A percentile compares a stretch with the other conserved stretches of the same genome.
Evolutionary conservation across 1,140 invertebrate genomes (phyloP).

Genomic region (Chymomyza costata): DNA sequence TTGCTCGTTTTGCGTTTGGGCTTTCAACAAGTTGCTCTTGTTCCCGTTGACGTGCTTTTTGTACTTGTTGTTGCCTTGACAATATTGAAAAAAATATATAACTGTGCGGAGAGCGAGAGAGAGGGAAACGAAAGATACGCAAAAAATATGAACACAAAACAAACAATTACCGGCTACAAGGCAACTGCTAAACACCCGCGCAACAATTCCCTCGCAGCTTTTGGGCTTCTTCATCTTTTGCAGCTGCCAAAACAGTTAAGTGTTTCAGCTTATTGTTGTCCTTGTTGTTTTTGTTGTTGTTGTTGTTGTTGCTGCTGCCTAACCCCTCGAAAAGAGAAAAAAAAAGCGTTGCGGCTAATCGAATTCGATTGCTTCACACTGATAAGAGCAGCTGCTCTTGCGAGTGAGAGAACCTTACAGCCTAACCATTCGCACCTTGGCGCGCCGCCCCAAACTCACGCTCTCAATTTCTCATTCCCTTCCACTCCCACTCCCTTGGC

Average conservation of each 20-base stretch:
- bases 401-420: conserved; percentile 4
- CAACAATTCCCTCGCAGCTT: no score
- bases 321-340: no score
- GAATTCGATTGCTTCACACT: conserved; percentile 47
- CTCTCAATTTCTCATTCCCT: no score
- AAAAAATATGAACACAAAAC: conserved; percentile 32
- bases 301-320: conserved; percentile 1
- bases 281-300: conserved; percentile 24
- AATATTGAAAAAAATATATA: conserved; percentile 29
- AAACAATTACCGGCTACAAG: conserved; percentile 41
- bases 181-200: no score
- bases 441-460: conserved; percentile 10
- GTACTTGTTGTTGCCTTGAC: conserved; percentile 35
- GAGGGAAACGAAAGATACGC: no score
- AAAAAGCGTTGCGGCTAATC: conserved; percentile 56
- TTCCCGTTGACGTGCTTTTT: no score
- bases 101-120: no score
- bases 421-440: not conserved
- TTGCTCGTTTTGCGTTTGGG: conserved; percentile 43
- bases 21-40: conserved; percentile 36
- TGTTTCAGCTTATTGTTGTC: conserved; percentile 24
- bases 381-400: conserved; percentile 48
- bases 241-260: conserved; percentile 51
- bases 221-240: conserved; percentile 25
- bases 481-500: no score